phyloP scores from a whole-genome alignment of 2,888 invertebrate species.

The Deroplatys truncata region DNA sequence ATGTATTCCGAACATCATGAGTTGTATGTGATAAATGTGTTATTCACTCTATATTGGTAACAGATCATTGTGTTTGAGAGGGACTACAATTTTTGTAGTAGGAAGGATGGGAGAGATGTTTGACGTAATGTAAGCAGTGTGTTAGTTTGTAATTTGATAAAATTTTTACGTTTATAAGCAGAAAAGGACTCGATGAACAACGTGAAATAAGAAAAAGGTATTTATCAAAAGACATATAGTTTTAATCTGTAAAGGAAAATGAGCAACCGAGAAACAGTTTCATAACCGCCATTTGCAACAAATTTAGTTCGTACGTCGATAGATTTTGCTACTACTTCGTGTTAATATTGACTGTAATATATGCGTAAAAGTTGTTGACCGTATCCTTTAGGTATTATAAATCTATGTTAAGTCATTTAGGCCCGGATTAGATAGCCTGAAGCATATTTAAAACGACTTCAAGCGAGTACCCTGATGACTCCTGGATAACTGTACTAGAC shows the following conservation, averaged over 20 bases:
- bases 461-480: background rate
- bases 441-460: background rate
- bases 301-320: constrained; percentile 20
- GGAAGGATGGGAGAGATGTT: background rate
- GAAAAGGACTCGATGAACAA: background rate
- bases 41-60: constrained; percentile 16
- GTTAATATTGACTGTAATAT: constrained; percentile 18
- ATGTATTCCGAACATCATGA: background rate
- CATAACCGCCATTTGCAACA: constrained; percentile 31
- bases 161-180: background rate
- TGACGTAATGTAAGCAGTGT: constrained; percentile 14
- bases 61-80: constrained; percentile 26
- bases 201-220: background rate
- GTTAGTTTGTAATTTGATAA: background rate
- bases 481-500: background rate
- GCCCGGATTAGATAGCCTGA: background rate
- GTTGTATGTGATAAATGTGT: background rate
- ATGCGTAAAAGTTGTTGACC: background rate
- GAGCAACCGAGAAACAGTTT: constrained; percentile 8
- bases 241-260: background rate
- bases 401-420: background rate
- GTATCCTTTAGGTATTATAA: background rate
- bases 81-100: constrained; percentile 27
- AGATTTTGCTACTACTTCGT: constrained; percentile 15
- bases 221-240: background rate